Conservation (phyloP, 64 coral and sea anemone genomes). For the Porites australiensis region DNA sequence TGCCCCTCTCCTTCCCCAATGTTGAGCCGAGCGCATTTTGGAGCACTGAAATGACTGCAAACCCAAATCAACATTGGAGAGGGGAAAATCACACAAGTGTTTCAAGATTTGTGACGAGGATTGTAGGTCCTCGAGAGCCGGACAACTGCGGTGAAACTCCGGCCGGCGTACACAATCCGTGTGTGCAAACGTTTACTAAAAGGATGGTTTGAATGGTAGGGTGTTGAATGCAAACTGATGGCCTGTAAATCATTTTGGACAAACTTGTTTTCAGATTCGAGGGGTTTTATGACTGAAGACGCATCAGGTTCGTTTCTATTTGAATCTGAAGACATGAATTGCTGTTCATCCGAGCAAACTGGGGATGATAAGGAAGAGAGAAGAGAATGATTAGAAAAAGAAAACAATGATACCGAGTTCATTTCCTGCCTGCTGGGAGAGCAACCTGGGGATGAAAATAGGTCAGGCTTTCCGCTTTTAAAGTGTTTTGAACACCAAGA, state of each 20-base stretch:
- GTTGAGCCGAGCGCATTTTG: too few relatives aligned
- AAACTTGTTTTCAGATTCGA: not conserved
- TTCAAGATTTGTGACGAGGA: too few relatives aligned
- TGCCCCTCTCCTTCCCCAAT: too few relatives aligned
- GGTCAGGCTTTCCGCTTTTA: not conserved
- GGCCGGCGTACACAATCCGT: not conserved
- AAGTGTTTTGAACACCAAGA: not conserved
- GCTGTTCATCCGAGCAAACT: not conserved
- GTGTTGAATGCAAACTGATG: slow-evolving; percentile 5
- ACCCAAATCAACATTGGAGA: too few relatives aligned
- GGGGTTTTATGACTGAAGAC: too few relatives aligned
- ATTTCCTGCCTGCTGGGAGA: not conserved
- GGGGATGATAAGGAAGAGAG: not conserved
- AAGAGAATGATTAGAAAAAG: not conserved
- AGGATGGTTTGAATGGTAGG: not conserved
- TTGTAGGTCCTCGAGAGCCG: not conserved
- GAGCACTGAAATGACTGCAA: too few relatives aligned
- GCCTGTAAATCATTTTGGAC: not conserved
- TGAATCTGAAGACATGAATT: not conserved
- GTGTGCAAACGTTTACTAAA: not conserved
- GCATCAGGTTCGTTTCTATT: not conserved
- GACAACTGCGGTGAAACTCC: not conserved
- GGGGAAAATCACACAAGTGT: too few relatives aligned
- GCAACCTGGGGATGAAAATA: not conserved
- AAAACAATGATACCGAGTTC: slow-evolving; percentile 12